phyloP scores from a whole-genome alignment of 2,888 invertebrate genomes.

The Patella depressa region DNA sequence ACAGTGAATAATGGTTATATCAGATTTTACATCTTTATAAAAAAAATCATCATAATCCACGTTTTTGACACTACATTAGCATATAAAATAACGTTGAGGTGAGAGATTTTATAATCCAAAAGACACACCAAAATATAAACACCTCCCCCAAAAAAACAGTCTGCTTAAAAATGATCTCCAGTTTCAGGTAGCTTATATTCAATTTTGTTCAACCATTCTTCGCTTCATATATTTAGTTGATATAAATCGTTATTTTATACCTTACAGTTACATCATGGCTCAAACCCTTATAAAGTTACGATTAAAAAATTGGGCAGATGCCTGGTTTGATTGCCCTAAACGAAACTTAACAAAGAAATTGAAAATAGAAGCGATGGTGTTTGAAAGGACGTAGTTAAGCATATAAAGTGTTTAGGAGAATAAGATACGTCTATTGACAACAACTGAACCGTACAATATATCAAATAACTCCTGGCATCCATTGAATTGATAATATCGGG shows the following conservation, averaged over 20 bases:
- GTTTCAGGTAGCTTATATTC: too few species aligned
- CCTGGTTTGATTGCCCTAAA: conserved; percentile 1
- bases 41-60: too few species aligned
- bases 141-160: too few species aligned
- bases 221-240: not conserved
- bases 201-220: too few species aligned
- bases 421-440: not conserved
- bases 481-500: conserved; percentile 5
- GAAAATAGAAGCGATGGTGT: not conserved
- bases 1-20: too few species aligned
- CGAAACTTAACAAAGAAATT: not conserved
- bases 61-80: too few species aligned
- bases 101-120: too few species aligned
- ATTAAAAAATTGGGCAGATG: conserved; percentile 5
- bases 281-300: not conserved
- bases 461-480: conserved; percentile 1
- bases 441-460: not conserved
- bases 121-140: too few species aligned
- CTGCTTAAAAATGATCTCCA: too few species aligned
- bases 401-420: conserved; percentile 2
- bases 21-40: too few species aligned
- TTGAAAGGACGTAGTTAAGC: not conserved
- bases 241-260: not conserved
- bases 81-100: too few species aligned
- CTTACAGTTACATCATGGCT: not conserved